A percentile compares a stretch with the other conserved stretches of the same genome.
Evolutionary conservation across 53 echinoderm and acorn worm genomes (phyloP).

Genomic region (Paracentrotus lividus): DNA sequence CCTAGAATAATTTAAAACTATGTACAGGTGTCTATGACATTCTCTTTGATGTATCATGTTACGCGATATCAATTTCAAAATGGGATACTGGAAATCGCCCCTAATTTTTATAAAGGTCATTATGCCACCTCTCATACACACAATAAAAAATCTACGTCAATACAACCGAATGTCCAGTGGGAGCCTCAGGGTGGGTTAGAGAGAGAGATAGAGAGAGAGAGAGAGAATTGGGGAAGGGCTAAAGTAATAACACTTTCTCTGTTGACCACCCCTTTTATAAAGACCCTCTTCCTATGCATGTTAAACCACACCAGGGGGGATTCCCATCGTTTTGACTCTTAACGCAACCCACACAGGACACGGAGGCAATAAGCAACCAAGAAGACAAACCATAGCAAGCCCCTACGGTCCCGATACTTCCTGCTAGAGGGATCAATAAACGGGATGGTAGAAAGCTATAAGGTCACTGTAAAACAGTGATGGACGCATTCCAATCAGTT

Average conservation of each 20-base stretch:
- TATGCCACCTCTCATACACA: too few species aligned
- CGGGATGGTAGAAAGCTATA: background rate
- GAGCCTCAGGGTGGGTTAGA: too few species aligned
- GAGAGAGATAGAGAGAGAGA: too few species aligned
- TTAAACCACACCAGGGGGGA: background rate
- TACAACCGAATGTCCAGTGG: background rate
- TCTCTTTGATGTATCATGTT: too few species aligned
- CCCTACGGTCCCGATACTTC: conserved; percentile 22
- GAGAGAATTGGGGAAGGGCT: background rate
- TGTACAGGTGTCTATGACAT: background rate
- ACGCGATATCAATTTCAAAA: background rate
- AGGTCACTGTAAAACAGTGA: conserved; percentile 10
- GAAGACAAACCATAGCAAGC: background rate
- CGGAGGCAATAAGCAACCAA: background rate
- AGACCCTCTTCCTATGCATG: background rate
- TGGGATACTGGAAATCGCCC: background rate
- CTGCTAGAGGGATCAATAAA: conserved; percentile 34
- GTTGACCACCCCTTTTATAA: conserved; percentile 12
- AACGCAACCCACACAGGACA: too few species aligned
- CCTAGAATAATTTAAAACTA: background rate
- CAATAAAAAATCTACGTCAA: background rate
- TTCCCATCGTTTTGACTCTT: background rate
- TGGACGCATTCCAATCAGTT: conserved; percentile 32
- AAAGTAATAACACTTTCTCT: background rate
- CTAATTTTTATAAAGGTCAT: background rate